These are phyloP conservation scores for Glaucopsyche alexis DNA, from an alignment of 2,888 invertebrate genomes.

Conservation along the genomic window DNA sequence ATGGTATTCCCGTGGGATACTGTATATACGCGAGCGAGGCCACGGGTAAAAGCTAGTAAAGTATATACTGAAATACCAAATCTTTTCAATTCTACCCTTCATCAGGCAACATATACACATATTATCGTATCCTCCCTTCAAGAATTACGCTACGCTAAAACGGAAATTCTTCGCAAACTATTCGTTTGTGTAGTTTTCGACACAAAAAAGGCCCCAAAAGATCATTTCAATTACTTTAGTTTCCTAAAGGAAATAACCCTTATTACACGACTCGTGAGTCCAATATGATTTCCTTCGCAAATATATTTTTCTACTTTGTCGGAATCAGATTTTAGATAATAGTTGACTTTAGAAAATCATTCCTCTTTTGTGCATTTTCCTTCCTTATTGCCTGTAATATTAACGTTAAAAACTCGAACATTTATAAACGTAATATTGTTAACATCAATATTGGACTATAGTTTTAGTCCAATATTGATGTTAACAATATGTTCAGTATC, in stretches of 20 bases:
- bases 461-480: no score
- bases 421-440: background rate
- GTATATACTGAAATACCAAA: no score
- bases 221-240: constrained; percentile 28
- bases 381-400: background rate
- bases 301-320: background rate
- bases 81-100: no score
- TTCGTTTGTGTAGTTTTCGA: constrained; percentile 23
- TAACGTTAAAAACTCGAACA: background rate
- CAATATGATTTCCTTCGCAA: constrained; percentile 20
- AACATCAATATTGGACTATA: background rate
- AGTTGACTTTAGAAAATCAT: constrained; percentile 12
- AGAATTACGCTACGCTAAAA: background rate
- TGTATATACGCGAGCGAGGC: no score
- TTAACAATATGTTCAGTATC: no score
- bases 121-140: background rate
- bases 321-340: constrained; percentile 15
- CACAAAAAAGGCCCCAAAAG: constrained; percentile 17
- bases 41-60: no score
- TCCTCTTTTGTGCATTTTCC: constrained; percentile 4
- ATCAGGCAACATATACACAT: no score
- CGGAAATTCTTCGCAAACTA: constrained; percentile 26
- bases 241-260: constrained; percentile 21
- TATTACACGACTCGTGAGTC: constrained; percentile 15
- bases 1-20: no score